Percentiles rank a stretch among this genome's conserved stretches.
These are phyloP conservation scores for Montipora capitata DNA, from an alignment of 92 coral and sea anemone species.

Conservation along the genomic window DNA sequence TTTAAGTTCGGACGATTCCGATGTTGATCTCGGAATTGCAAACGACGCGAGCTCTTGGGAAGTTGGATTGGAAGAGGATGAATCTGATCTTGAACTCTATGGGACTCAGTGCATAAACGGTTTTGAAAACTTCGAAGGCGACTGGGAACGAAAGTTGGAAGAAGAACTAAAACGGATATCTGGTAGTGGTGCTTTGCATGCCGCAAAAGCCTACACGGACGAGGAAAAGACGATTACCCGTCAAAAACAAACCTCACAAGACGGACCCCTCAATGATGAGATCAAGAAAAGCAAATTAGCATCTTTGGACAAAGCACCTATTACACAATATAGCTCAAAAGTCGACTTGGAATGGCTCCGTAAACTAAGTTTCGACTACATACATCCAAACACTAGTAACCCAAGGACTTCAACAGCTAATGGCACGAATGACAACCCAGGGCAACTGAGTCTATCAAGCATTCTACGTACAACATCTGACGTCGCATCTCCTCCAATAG, in stretches of 20 bases:
- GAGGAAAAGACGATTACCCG: conserved; percentile 1
- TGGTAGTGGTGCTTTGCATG: conserved; percentile 51
- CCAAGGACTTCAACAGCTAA: conserved; percentile 78
- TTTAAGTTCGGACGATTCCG: conserved; percentile 80
- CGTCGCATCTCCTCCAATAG: conserved; percentile 47
- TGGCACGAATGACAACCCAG: conserved; percentile 32
- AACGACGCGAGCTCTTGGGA: conserved; percentile 80
- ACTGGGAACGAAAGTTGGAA: conserved; percentile 84
- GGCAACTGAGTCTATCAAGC: conserved; percentile 21
- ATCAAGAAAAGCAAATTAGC: conserved; percentile 21
- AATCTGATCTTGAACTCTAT: conserved; percentile 82
- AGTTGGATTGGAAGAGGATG: conserved; percentile 70
- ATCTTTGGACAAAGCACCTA: conserved; percentile 20
- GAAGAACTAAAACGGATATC: conserved; percentile 88
- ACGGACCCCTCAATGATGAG: conserved; percentile 2
- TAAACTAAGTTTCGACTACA: conserved; percentile 41
- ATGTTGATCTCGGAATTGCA: conserved; percentile 71
- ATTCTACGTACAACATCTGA: conserved; percentile 21
- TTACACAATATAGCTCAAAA: conserved; percentile 5
- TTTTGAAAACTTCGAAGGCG: conserved; percentile 78
- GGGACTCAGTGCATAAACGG: conserved; percentile 73
- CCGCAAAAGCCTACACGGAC: conserved; percentile 18
- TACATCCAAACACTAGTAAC: conserved; percentile 7
- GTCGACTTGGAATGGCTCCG: conserved; percentile 45
- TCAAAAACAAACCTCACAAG: neutral